Conservation (phyloP, 2,888 invertebrate species). For the Reticulitermes lucifugus region DNA sequence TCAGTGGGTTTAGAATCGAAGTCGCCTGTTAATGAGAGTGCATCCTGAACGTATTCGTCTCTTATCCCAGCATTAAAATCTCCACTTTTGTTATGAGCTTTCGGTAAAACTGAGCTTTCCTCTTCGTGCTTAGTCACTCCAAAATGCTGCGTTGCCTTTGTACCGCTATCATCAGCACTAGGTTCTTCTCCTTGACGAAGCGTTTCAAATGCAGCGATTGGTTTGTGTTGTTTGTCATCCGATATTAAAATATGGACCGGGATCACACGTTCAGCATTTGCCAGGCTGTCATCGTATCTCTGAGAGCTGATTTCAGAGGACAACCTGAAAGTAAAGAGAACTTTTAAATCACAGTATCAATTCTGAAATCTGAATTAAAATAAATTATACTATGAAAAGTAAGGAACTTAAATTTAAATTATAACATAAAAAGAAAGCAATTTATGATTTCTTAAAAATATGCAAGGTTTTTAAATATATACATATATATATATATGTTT, state of each 20-base stretch:
- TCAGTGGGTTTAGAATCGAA: not conserved
- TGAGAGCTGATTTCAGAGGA: not conserved
- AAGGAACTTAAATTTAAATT: too few relatives aligned
- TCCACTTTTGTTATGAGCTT: not conserved
- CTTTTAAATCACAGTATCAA: not conserved
- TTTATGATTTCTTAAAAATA: too few relatives aligned
- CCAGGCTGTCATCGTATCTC: not conserved
- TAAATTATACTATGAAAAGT: too few relatives aligned
- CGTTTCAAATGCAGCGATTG: not conserved
- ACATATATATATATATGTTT: too few relatives aligned
- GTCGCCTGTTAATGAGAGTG: not conserved
- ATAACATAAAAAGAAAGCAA: too few relatives aligned
- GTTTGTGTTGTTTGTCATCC: not conserved
- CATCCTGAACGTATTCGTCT: not conserved
- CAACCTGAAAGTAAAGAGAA: not conserved
- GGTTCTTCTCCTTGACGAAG: not conserved
- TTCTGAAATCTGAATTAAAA: too few relatives aligned
- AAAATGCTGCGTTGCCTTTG: not conserved
- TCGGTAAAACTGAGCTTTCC: too few relatives aligned
- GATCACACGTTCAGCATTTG: not conserved
- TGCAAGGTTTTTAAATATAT: too few relatives aligned
- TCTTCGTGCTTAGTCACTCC: too few relatives aligned
- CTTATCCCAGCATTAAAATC: not conserved
- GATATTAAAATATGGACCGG: not conserved
- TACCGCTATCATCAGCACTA: not conserved